A percentile compares a stretch with the other conserved stretches of the same genome.
Evolutionary conservation across 2,797 vertebrate species (phyloP).

Genomic region (Pogonophryne albipinna): DNA sequence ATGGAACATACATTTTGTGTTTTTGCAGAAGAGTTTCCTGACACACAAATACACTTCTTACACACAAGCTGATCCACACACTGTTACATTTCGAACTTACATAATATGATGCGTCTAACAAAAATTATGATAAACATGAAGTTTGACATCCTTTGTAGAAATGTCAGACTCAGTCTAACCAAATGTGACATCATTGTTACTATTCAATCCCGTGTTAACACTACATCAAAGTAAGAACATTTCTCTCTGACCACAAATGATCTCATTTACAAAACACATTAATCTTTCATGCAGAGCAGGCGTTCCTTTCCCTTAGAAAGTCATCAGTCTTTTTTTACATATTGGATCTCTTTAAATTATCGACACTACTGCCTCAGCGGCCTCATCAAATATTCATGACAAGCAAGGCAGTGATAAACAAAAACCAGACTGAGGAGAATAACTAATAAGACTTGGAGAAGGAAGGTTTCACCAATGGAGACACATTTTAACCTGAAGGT

Average conservation of each 20-base stretch:
- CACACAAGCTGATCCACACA: too few relatives aligned
- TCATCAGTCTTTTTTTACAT: constrained; percentile 24
- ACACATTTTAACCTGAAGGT: background rate
- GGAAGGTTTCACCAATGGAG: background rate
- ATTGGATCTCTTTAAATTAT: constrained; percentile 29
- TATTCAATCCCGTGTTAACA: background rate
- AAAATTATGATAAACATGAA: background rate
- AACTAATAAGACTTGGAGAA: constrained; percentile 2
- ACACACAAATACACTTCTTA: too few relatives aligned
- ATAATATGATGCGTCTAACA: background rate
- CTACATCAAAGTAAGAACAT: background rate
- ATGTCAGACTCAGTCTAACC: background rate
- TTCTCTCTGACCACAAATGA: constrained; percentile 8
- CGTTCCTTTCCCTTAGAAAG: constrained; percentile 1
- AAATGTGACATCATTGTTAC: background rate
- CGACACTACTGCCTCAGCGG: constrained; percentile 18
- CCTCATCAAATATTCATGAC: constrained; percentile 53
- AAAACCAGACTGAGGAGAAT: constrained; percentile 27
- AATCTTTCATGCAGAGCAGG: constrained; percentile 22
- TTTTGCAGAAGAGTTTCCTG: background rate
- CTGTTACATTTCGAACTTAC: background rate
- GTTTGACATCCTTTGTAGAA: background rate
- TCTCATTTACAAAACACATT: background rate
- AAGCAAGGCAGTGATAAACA: constrained; percentile 30
- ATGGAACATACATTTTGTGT: background rate